Percentiles rank a stretch among this genome's conserved stretches.
Evolutionary conservation across 2,797 vertebrate genomes (phyloP).

Genomic region (Ciconia nigra): DNA sequence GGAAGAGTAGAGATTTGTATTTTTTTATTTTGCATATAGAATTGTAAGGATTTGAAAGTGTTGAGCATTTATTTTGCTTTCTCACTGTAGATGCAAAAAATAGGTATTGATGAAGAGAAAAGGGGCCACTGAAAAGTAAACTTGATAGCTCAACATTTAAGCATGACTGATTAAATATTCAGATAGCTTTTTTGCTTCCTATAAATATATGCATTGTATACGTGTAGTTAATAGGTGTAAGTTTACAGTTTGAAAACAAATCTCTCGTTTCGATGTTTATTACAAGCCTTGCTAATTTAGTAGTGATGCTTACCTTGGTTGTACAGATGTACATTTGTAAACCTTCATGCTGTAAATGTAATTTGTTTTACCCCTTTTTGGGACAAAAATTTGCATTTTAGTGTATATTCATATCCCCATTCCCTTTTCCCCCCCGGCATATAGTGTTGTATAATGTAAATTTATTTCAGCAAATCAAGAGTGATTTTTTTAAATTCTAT

Average conservation of each 20-base stretch:
- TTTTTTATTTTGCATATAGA: slow-evolving; percentile 77
- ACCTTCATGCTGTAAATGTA: slow-evolving; percentile 99
- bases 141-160: slow-evolving; percentile 83
- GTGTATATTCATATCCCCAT: slow-evolving; percentile 94
- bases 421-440: slow-evolving; percentile 84
- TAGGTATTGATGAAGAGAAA: slow-evolving; percentile 69
- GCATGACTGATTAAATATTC: slow-evolving; percentile 85
- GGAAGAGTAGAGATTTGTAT: slow-evolving; percentile 73
- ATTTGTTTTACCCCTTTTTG: slow-evolving; percentile 92
- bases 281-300: slow-evolving; percentile 95
- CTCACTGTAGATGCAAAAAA: slow-evolving; percentile 71
- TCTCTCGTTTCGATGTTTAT: slow-evolving; percentile 88
- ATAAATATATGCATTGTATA: slow-evolving; percentile 97
- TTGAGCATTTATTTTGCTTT: slow-evolving; percentile 79
- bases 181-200: slow-evolving; percentile 88
- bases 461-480: slow-evolving; percentile 91
- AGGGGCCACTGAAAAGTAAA: slow-evolving; percentile 83
- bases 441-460: slow-evolving; percentile 98
- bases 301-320: slow-evolving; percentile 94
- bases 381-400: slow-evolving; percentile 91
- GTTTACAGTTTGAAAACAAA: slow-evolving; percentile 88
- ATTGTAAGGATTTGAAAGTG: slow-evolving; percentile 72
- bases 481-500: slow-evolving; percentile 90
- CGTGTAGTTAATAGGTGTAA: slow-evolving; percentile 96
- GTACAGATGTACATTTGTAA: slow-evolving; percentile 99